These are phyloP conservation scores for Ypsolopha sequella DNA, from an alignment of 2,888 invertebrate species.

Conservation along the genomic window DNA sequence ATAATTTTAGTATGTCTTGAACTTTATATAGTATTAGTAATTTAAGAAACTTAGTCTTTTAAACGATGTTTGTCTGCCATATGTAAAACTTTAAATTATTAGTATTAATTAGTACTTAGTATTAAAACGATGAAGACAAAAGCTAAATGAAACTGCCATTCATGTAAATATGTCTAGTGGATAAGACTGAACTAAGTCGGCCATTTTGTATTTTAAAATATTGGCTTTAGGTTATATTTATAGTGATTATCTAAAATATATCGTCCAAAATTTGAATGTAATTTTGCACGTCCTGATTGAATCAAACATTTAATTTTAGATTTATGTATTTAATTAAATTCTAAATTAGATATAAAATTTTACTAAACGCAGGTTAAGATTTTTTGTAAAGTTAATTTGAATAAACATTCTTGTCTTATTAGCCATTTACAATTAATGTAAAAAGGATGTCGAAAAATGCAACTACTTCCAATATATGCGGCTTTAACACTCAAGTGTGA, in stretches of 20 bases:
- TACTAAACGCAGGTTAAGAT: no score
- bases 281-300: conserved; percentile 44
- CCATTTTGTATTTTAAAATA: no score
- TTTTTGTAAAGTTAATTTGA: no score
- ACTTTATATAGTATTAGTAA: conserved; percentile 9
- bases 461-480: no score
- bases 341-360: no score
- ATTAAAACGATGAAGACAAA: conserved; percentile 18
- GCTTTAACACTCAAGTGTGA: no score
- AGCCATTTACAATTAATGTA: no score
- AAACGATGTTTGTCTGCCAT: conserved; percentile 2
- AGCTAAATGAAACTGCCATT: conserved; percentile 63
- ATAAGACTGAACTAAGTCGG: conserved; percentile 30
- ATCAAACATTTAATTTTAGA: conserved; percentile 31
- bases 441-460: no score
- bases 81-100: conserved; percentile 10
- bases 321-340: conserved; percentile 10
- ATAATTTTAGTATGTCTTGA: background rate
- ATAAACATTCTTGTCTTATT: no score
- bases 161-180: conserved; percentile 38
- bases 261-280: conserved; percentile 27
- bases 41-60: background rate
- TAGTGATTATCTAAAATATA: background rate
- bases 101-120: background rate
- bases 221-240: background rate